Evolutionary conservation across 2,113 vertebrate species (phyloP), one percentile per base, ranked within the genome.

Genomic region (Drymodes brunneopygia): DNA sequence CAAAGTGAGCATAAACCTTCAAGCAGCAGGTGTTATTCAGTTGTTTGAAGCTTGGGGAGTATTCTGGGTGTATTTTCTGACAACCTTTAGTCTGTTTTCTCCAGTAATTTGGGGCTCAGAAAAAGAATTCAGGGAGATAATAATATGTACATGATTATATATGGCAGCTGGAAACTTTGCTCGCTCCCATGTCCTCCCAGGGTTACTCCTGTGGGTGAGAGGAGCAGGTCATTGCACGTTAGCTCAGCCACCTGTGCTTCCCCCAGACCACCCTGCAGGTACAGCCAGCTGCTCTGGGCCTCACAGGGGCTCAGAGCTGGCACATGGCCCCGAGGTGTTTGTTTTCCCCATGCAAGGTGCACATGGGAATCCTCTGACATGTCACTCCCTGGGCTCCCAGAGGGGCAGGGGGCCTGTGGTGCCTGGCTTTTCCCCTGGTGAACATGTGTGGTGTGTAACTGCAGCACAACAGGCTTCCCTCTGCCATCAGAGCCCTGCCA

Each of bases 381-480:
- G 56, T 2, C 1, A 3, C 24, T 80, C 45, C 24, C 4, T 38
- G 4, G 15, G 21, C 71, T 56, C 65, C 17, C 21, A 25, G 18
- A 75, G 36, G 44, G 29, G 25, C 31, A 60, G 14, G 48, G 65
- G 44, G 28, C 40, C 42, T 47, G 10, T 12, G 29, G 0, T 35
- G 62, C 74, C 38, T 64, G 60, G 12, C 9, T 36, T 36, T 85
- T 67, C 50, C 45, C 31, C 36, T 53, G 60, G 19, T 0, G 9
- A 56, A 8, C 7, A 0, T 3, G 22, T 84, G 61, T 1, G 0
- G 42, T 58, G 45, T 33, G 0, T 16, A 86, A 66, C 0, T 62
- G 21, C 15, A 77, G 75, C 23, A 60, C 12, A 75, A 45, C 13
- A 53, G 79, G 53, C 86, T 84, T 78, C 48, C 54, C 64, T 24